Base-by-base conservation (phyloP, 2,888 invertebrate species). In the Dryocosmus kuriphilus region DNA sequence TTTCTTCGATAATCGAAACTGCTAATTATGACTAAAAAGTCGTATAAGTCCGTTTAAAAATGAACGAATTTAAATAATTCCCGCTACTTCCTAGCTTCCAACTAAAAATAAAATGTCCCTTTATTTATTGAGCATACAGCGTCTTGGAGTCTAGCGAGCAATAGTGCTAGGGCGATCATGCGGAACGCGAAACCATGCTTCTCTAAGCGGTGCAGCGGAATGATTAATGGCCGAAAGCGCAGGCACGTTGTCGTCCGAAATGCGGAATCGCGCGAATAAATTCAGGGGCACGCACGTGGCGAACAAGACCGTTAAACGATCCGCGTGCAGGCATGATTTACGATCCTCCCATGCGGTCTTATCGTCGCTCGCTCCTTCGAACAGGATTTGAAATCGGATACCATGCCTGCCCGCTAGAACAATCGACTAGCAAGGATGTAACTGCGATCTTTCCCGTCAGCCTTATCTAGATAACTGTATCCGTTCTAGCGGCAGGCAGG, bases 341-440 rank as follows among this genome's bases (percentile, higher is more conserved):
- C 78, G 79, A 60, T 46, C 30, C 46, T 61, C 76, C 78, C 73
- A 80, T 78, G 80, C 75, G 75, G 78, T 35, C 80, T 79, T 78
- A 81, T 81, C 81, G 81, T 81, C 79, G 60, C 75, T 57, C 67
- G 77, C 79, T 81, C 77, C 74, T 76, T 60, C 79, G 79, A 81
- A 79, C 79, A 81, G 81, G 80, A 79, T 81, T 81, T 81, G 79
- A 81, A 81, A 81, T 81, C 81, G 81, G 81, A 81, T 79, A 79
- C 78, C 79, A 77, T 77, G 75, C 78, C 78, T 77, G 75, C 78
- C 78, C 55, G 74, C 76, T 75, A 75, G 77, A 77, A 77, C 71
- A 71, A 71, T 71, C 71, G 71, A 30, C 46, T 27, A 46, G 71
- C 46, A 71, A 71, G 41, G 71, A 51, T 71, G 71, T 71, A 46